Conservation (phyloP, 1,140 invertebrate genomes). For the fruit fly (Drosophila melanogaster) region Release_6_plus_ISO1_MT NT_033777.3:6577001-6577500, state of each 20-base stretch:
- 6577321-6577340: conserved; percentile 64
- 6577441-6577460: conserved; percentile 56
- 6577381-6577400: conserved; percentile 35
- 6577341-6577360: conserved; percentile 39
- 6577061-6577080: conserved; percentile 61
- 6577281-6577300: conserved; percentile 63
- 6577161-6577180: conserved; percentile 65
- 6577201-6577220: conserved; percentile 5
- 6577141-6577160: conserved; percentile 18
- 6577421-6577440: conserved; percentile 70
- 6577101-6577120: conserved; percentile 4
- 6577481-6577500: conserved; percentile 40
- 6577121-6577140: not conserved
- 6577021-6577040: conserved; percentile 46
- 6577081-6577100: conserved; percentile 24
- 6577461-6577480: conserved; percentile 30
- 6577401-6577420: conserved; percentile 50
- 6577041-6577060: conserved; percentile 62
- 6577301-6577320: conserved; percentile 75
- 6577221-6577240: conserved; percentile 31
- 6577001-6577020: conserved; percentile 3
- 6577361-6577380: conserved; percentile 20
- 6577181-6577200: conserved; percentile 58
- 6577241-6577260: conserved; percentile 53
- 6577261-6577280: conserved; percentile 41